Conservation (phyloP, 2,113 vertebrate genomes). For the Apaloderma vittatum region DNA sequence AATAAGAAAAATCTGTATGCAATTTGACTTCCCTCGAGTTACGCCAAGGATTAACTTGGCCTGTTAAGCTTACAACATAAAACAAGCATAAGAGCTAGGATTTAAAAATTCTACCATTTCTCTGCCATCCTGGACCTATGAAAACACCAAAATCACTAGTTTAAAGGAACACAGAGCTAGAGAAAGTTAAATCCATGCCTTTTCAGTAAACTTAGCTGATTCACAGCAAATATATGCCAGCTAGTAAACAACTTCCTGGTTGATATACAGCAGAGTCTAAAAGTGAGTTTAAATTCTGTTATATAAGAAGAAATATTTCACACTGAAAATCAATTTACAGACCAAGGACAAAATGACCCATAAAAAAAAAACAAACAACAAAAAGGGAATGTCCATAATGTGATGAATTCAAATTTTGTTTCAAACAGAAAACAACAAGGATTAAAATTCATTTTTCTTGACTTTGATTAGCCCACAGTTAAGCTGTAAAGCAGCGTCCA, state of each 20-base stretch:
- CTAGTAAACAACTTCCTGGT: neutral
- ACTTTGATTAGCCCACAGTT: neutral
- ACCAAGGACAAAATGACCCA: neutral
- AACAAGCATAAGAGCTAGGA: neutral
- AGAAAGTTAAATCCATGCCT: neutral
- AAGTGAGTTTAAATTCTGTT: neutral
- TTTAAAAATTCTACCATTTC: neutral
- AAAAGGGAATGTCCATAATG: neutral
- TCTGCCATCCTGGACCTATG: neutral
- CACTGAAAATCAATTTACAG: neutral
- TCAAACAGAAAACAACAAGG: neutral
- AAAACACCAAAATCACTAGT: neutral
- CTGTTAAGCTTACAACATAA: neutral
- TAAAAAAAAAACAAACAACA: neutral
- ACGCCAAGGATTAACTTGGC: neutral
- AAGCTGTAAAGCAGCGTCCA: neutral
- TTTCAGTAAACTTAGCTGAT: neutral
- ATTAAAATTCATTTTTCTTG: neutral
- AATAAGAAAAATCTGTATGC: neutral
- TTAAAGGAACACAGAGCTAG: neutral
- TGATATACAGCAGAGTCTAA: neutral
- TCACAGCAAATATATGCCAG: neutral
- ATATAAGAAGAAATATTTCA: neutral
- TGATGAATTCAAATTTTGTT: neutral
- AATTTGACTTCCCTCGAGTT: neutral